phyloP scores from a whole-genome alignment of 1,140 invertebrate species.

The Bombyx mori region ASM3026992v2 NC_085109.1:8000001-8000500 shows the following conservation, averaged over 20 bases:
- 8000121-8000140: conserved; percentile 83
- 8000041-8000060: conserved; percentile 65
- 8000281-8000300: conserved; percentile 30
- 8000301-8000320: conserved; percentile 27
- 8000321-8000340: conserved; percentile 17
- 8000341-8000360: conserved; percentile 77
- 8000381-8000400: conserved; percentile 80
- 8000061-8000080: conserved; percentile 70
- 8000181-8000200: conserved; percentile 74
- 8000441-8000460: conserved; percentile 83
- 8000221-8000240: conserved; percentile 11
- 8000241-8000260: conserved; percentile 15
- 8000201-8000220: conserved; percentile 31
- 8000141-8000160: conserved; percentile 79
- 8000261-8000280: conserved; percentile 5
- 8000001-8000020: conserved; percentile 5
- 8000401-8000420: conserved; percentile 80
- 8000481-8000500: conserved; percentile 80
- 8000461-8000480: conserved; percentile 81
- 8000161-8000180: conserved; percentile 77
- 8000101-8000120: conserved; percentile 76
- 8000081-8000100: conserved; percentile 67
- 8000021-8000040: conserved; percentile 61
- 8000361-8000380: conserved; percentile 82
- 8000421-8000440: conserved; percentile 81